Percentiles rank a stretch among this genome's conserved stretches.
Conservation (phyloP, 2,797 vertebrate species). For the Toxotes lorentzi region DNA sequence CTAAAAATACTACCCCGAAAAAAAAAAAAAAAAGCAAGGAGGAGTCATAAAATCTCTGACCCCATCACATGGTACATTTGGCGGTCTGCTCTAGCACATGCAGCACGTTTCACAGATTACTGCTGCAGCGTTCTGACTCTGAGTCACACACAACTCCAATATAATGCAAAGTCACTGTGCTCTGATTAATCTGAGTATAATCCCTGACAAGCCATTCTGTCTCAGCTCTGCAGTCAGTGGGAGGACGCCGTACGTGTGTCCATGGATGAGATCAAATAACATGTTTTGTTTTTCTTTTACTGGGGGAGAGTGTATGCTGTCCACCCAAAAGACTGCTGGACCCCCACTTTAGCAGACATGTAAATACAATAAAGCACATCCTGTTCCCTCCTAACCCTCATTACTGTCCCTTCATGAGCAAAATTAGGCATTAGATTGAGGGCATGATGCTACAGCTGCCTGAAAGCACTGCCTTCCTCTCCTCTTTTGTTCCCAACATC, state of each 20-base stretch:
- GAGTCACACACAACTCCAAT: constrained; percentile 57
- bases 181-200: constrained; percentile 79
- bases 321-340: constrained; percentile 8
- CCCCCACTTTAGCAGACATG: constrained; percentile 2
- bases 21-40: neutral
- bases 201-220: constrained; percentile 70
- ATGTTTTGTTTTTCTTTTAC: neutral
- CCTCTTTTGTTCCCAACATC: constrained; percentile 47
- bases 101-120: constrained; percentile 75
- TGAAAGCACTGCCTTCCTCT: constrained; percentile 29
- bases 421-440: constrained; percentile 56
- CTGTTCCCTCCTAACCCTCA: constrained; percentile 29
- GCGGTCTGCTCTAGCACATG: constrained; percentile 50
- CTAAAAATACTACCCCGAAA: constrained; percentile 23
- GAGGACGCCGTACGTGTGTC: constrained; percentile 27
- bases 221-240: constrained; percentile 48
- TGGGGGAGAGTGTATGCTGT: neutral
- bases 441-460: constrained; percentile 51
- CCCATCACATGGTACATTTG: constrained; percentile 56
- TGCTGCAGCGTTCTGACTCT: constrained; percentile 50
- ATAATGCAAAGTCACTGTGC: constrained; percentile 76
- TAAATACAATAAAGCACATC: neutral
- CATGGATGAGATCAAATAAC: constrained; percentile 16
- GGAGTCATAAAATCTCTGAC: constrained; percentile 22
- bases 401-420: constrained; percentile 42